Base-by-base conservation (phyloP, 2,888 invertebrate genomes). In the Glyphotaelius pellucidus region DNA sequence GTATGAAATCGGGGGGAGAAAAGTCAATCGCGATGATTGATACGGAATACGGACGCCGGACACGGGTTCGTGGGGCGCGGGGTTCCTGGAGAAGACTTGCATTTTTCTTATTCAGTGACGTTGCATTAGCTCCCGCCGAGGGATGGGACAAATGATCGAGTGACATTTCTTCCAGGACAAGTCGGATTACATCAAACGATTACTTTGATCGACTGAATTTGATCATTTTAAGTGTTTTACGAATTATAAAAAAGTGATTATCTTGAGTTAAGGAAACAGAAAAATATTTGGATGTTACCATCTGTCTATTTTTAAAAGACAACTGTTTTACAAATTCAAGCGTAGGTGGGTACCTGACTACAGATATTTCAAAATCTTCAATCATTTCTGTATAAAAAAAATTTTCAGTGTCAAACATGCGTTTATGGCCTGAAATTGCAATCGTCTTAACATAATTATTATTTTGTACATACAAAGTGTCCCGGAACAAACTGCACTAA, bases 21-120 rank as follows among this genome's bases (percentile, higher is more conserved):
- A 92, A 92, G 92, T 93, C 93, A 93, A 93, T 93, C 93, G 93
- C 83, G 93, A 93, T 93, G 93, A 93, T 93, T 93, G 93, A 93
- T 93, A 92, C 92, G 93, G 90, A 89, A 92, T 84, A 67, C 67
- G 91, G 90, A 92, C 92, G 91, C 92, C 87, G 84, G 84, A 32
- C 88, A 67, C 79, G 67, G 88, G 88, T 32, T 11, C 79, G n/a
- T 19, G 19, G 84, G 31, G 35, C 31, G 83, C 67, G 88, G 42
- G 80, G 47, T 32, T 30, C 35, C 90, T 31, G 30, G 30, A 42
- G 85, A 42, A 90, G 90, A 84, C 92, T 80, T 93, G 92, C 93
- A 93, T 93, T 92, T 92, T 93, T 93, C 93, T 93, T 93, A 89
- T 87, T 38, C 92, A 93, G 92, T 93, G 93, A 93, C 93, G 92